Conservation (phyloP, 2,797 vertebrate species). For the Corythornis leucogaster region DNA sequence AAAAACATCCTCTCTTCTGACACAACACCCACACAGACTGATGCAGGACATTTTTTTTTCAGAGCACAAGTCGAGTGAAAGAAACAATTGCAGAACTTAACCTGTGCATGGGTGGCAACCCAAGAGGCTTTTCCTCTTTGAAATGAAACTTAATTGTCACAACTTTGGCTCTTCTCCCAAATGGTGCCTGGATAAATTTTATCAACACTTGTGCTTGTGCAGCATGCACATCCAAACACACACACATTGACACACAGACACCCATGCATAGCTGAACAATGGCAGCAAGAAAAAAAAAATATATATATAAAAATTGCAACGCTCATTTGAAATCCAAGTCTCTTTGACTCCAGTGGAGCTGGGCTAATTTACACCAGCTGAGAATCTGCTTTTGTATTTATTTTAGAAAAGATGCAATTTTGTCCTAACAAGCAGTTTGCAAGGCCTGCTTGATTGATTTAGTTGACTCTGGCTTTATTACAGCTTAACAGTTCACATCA, state of each 20-base stretch:
- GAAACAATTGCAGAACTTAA: background rate
- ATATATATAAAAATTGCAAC: background rate
- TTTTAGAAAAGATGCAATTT: slow-evolving; percentile 70
- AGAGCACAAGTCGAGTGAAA: background rate
- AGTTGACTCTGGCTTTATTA: slow-evolving; percentile 69
- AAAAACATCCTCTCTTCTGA: slow-evolving; percentile 3
- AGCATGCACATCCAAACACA: background rate
- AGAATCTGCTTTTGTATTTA: slow-evolving; percentile 67
- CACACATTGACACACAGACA: background rate
- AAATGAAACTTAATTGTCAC: background rate
- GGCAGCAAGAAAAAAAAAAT: background rate
- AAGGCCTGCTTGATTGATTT: slow-evolving; percentile 70
- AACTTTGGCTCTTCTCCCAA: background rate
- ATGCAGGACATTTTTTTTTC: background rate
- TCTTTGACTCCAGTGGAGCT: slow-evolving; percentile 50
- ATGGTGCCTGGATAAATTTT: background rate
- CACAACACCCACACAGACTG: background rate
- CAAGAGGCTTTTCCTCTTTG: background rate
- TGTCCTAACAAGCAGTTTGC: slow-evolving; percentile 68
- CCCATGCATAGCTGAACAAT: slow-evolving; percentile 17
- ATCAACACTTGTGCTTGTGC: background rate
- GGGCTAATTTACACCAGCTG: slow-evolving; percentile 67
- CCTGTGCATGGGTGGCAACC: background rate
- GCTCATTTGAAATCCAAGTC: slow-evolving; percentile 45
- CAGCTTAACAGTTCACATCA: slow-evolving; percentile 68